Evolutionary conservation across 92 coral and sea anemone genomes (phyloP).

Genomic region (Virgularia gustaviana): DNA sequence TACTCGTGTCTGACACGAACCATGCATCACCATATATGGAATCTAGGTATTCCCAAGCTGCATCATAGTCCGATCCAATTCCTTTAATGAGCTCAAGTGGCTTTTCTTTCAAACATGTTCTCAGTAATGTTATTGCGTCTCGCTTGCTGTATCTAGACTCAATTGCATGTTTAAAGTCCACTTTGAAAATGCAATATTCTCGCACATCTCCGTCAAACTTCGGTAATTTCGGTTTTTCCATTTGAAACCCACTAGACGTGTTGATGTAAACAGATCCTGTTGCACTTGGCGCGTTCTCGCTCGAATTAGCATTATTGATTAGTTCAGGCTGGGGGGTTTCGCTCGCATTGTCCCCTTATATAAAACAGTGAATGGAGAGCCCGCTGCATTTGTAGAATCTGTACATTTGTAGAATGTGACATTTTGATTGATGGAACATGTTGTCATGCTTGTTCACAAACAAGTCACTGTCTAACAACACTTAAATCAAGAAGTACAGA

Average conservation of each 20-base stretch:
- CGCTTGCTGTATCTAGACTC: constrained; percentile 37
- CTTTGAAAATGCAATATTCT: constrained; percentile 45
- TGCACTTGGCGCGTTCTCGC: too few species aligned
- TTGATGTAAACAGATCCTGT: too few species aligned
- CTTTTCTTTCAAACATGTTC: constrained; percentile 38
- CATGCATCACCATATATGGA: constrained; percentile 21
- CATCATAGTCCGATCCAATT: constrained; percentile 48
- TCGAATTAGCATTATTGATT: too few species aligned
- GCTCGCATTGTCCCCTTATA: too few species aligned
- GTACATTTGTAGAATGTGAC: too few species aligned
- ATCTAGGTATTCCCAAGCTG: constrained; percentile 40
- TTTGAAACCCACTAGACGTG: constrained; percentile 39
- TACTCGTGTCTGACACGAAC: constrained; percentile 51
- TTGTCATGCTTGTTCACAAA: constrained; percentile 44
- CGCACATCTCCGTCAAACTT: constrained; percentile 43
- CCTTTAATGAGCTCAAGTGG: constrained; percentile 52
- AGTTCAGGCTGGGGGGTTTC: too few species aligned
- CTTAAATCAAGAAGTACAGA: background rate
- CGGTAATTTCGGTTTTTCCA: constrained; percentile 55
- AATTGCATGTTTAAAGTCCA: constrained; percentile 56
- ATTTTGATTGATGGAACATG: constrained; percentile 46
- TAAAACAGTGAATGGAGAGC: too few species aligned
- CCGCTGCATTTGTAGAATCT: too few species aligned
- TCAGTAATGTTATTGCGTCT: constrained; percentile 50
- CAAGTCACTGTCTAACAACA: background rate